Percentiles rank a stretch among this genome's conserved stretches.
Conservation (phyloP, 1,140 invertebrate genomes). For the Leguminivora glycinivorella region DNA sequence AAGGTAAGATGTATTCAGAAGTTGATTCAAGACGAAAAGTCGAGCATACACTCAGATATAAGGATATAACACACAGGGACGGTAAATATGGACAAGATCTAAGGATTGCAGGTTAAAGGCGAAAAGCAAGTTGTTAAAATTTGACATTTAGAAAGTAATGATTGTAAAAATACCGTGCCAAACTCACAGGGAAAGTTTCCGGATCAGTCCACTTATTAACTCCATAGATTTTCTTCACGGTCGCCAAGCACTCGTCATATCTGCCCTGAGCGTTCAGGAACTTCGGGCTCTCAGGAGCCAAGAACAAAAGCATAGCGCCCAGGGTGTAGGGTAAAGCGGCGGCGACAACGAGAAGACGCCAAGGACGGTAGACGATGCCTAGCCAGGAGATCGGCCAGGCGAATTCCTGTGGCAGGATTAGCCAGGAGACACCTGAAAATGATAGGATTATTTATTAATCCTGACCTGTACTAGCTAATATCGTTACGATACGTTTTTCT, state of each 20-base stretch:
- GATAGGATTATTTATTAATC: no score
- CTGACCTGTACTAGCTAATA: no score
- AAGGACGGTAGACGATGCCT: constrained; percentile 80
- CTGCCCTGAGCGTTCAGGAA: constrained; percentile 81
- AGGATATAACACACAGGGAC: no score
- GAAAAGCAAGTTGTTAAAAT: no score
- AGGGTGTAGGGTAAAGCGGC: constrained; percentile 82
- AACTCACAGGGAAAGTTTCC: constrained; percentile 59
- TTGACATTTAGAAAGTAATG: no score
- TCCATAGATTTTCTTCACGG: constrained; percentile 79
- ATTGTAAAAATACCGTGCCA: no score
- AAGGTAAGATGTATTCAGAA: no score
- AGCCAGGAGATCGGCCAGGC: constrained; percentile 55
- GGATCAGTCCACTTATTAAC: constrained; percentile 75
- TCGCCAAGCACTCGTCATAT: constrained; percentile 77
- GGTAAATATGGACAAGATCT: no score
- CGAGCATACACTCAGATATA: no score
- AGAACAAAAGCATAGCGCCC: constrained; percentile 79
- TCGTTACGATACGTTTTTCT: no score
- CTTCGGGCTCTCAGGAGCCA: constrained; percentile 87
- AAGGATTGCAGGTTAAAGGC: no score
- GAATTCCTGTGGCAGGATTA: constrained; percentile 81
- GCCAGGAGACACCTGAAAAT: constrained; percentile 83
- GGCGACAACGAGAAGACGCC: constrained; percentile 84
- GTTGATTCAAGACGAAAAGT: no score